Conservation (phyloP, 2,113 vertebrate genomes). For the Pituophis catenifer region DNA sequence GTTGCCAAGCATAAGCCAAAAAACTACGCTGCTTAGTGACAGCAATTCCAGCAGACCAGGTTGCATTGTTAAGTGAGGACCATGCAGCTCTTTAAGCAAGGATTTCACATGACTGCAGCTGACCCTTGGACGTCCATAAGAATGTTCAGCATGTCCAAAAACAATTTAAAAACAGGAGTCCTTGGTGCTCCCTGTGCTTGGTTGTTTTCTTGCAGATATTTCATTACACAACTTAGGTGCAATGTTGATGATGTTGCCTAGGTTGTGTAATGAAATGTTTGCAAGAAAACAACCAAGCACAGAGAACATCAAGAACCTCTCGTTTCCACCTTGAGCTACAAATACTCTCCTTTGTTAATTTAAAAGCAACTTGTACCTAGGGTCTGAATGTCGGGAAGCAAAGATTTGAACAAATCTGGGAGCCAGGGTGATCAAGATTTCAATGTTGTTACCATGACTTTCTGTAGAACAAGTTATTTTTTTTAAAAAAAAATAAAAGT, state of each 20-base stretch:
- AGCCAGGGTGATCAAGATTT: neutral
- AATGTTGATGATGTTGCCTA: neutral
- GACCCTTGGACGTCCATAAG: neutral
- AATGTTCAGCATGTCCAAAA: neutral
- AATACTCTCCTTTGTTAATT: neutral
- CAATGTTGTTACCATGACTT: neutral
- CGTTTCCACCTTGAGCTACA: neutral
- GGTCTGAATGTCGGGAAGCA: neutral
- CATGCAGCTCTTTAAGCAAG: neutral
- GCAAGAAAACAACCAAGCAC: neutral
- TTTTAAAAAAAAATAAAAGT: neutral
- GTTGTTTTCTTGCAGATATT: neutral
- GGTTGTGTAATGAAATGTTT: neutral
- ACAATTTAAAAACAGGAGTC: neutral
- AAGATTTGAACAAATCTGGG: neutral
- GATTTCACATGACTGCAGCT: neutral
- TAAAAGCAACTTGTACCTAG: neutral
- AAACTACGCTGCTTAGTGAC: neutral
- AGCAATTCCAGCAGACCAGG: neutral
- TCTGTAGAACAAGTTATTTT: neutral
- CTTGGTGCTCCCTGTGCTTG: neutral
- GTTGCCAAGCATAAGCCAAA: neutral
- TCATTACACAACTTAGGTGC: neutral
- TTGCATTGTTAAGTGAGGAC: neutral
- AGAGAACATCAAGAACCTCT: neutral